Evolutionary conservation across 2,888 invertebrate species (phyloP).

Genomic region (Archips crataeganus): DNA sequence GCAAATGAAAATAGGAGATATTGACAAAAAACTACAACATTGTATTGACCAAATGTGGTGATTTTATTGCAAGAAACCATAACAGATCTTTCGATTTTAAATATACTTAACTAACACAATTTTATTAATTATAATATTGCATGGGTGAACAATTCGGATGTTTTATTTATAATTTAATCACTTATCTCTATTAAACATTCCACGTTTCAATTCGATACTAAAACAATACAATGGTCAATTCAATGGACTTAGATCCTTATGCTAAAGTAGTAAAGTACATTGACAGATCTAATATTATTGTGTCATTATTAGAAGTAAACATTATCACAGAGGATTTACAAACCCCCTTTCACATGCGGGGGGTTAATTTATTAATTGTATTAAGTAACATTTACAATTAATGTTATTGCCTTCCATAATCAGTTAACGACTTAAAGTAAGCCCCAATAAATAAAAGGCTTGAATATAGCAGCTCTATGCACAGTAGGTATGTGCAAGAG

Average conservation of each 20-base stretch:
- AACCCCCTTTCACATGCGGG: conserved; percentile 2
- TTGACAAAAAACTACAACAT: conserved; percentile 68
- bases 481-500: too few species aligned
- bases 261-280: conserved; percentile 43
- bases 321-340: conserved; percentile 56
- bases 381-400: conserved; percentile 49
- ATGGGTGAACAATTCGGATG: conserved; percentile 32
- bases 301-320: conserved; percentile 51
- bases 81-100: conserved; percentile 52
- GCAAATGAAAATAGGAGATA: conserved; percentile 61
- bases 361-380: conserved; percentile 45
- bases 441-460: neutral
- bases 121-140: neutral
- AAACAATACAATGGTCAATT: conserved; percentile 22
- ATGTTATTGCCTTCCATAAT: conserved; percentile 46
- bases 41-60: conserved; percentile 74
- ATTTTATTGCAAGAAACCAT: conserved; percentile 49
- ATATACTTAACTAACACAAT: conserved; percentile 31
- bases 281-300: conserved; percentile 49
- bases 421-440: neutral
- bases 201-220: conserved; percentile 17
- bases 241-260: conserved; percentile 23
- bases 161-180: conserved; percentile 19
- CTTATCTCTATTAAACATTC: conserved; percentile 24
- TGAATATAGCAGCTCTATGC: too few species aligned